phyloP scores from a whole-genome alignment of 2,797 vertebrate genomes.

The Chelon labrosus region DNA sequence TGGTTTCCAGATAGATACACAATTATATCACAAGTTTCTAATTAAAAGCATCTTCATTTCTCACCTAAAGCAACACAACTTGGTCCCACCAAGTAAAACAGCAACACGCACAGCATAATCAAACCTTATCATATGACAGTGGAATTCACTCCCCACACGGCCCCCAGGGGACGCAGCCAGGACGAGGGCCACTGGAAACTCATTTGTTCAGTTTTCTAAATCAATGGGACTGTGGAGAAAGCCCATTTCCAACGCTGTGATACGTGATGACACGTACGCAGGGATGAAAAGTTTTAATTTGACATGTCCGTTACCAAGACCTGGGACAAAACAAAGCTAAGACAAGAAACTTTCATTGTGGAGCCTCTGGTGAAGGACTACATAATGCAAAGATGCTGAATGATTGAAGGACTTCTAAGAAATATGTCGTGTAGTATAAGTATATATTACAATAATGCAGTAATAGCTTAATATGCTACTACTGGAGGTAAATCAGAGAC shows the following conservation, averaged over 20 bases:
- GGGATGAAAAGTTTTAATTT: constrained; percentile 7
- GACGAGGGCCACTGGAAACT: constrained; percentile 3
- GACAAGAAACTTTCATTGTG: not conserved
- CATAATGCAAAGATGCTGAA: too few relatives aligned
- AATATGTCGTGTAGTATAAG: too few relatives aligned
- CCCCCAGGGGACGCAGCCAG: constrained; percentile 10
- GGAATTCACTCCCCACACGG: constrained; percentile 20
- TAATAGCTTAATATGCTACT: too few relatives aligned
- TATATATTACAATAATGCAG: too few relatives aligned
- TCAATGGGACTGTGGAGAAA: not conserved
- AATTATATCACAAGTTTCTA: not conserved
- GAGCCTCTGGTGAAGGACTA: not conserved
- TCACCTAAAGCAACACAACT: constrained; percentile 5
- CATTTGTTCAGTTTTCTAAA: constrained; percentile 1
- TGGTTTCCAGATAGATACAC: not conserved
- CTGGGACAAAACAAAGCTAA: not conserved
- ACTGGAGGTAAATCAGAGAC: too few relatives aligned
- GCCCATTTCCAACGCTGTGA: not conserved
- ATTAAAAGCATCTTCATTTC: constrained; percentile 1
- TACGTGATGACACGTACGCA: not conserved
- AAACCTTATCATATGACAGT: constrained; percentile 31
- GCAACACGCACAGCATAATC: constrained; percentile 17
- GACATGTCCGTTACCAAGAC: not conserved
- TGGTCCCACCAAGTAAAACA: not conserved
- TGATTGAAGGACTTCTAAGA: too few relatives aligned